These are phyloP conservation scores for Oncorhynchus gorbuscha DNA, from an alignment of 2,113 vertebrate genomes.

Conservation along the genomic window DNA sequence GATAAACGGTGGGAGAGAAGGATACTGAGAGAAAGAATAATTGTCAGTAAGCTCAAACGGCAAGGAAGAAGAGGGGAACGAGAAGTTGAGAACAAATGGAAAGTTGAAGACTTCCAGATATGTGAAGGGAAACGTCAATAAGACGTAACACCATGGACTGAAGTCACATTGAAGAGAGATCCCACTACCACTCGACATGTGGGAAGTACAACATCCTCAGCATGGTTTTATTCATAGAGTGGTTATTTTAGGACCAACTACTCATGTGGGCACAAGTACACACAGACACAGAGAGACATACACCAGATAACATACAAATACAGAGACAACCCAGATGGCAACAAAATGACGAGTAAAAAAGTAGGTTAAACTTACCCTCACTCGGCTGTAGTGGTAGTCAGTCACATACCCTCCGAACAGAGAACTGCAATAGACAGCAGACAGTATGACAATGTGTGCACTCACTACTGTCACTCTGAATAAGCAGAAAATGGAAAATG, in stretches of 20 bases:
- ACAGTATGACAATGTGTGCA: not conserved
- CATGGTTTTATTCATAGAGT: not conserved
- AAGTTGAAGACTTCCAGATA: no score
- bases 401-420: slow-evolving; percentile 5
- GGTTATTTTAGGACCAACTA: not conserved
- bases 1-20: not conserved
- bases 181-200: not conserved
- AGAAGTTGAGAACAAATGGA: no score
- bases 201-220: not conserved
- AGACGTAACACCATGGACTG: no score
- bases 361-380: slow-evolving; percentile 32
- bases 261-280: not conserved
- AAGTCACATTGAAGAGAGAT: not conserved
- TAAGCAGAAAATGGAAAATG: no score
- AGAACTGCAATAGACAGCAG: not conserved
- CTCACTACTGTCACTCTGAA: no score
- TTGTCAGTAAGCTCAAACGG: not conserved
- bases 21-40: not conserved
- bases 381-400: not conserved
- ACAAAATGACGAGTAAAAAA: not conserved
- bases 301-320: not conserved
- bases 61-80: not conserved
- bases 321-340: not conserved
- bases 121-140: no score
- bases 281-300: not conserved